phyloP scores from a whole-genome alignment of 2,113 vertebrate species.

The Paradisaea rubra region DNA sequence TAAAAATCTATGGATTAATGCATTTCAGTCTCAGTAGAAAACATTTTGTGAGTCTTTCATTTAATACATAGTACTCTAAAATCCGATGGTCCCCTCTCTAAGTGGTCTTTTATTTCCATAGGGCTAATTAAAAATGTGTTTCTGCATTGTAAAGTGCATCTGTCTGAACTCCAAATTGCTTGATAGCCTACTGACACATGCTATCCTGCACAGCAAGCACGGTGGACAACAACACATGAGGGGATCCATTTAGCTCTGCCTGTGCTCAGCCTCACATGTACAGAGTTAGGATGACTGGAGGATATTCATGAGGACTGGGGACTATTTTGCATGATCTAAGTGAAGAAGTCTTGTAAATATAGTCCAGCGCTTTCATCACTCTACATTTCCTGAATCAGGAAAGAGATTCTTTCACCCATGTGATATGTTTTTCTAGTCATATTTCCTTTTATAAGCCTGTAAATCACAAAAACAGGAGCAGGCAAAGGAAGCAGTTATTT shows the following conservation, averaged over 20 bases:
- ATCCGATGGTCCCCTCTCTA: not conserved
- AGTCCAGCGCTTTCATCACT: not conserved
- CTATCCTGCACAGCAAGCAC: not conserved
- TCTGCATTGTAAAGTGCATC: not conserved
- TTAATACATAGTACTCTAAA: not conserved
- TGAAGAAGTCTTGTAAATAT: not conserved
- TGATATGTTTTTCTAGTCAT: not conserved
- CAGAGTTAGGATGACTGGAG: not conserved
- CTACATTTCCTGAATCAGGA: not conserved
- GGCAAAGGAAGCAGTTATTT: constrained; percentile 58
- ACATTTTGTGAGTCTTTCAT: not conserved
- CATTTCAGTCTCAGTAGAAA: not conserved
- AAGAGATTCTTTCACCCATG: not conserved
- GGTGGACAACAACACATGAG: not conserved
- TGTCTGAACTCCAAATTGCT: not conserved
- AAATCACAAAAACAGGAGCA: constrained; percentile 50
- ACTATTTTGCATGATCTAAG: not conserved
- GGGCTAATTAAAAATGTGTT: not conserved
- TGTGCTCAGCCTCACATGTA: not conserved
- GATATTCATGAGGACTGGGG: not conserved
- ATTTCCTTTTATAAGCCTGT: constrained; percentile 46
- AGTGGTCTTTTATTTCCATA: not conserved
- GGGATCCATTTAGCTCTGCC: not conserved
- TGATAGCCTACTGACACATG: not conserved
- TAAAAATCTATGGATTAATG: not conserved